These are phyloP conservation scores for Novumbra hubbsi DNA, from an alignment of 2,797 vertebrate species.

Conservation along the genomic window DNA sequence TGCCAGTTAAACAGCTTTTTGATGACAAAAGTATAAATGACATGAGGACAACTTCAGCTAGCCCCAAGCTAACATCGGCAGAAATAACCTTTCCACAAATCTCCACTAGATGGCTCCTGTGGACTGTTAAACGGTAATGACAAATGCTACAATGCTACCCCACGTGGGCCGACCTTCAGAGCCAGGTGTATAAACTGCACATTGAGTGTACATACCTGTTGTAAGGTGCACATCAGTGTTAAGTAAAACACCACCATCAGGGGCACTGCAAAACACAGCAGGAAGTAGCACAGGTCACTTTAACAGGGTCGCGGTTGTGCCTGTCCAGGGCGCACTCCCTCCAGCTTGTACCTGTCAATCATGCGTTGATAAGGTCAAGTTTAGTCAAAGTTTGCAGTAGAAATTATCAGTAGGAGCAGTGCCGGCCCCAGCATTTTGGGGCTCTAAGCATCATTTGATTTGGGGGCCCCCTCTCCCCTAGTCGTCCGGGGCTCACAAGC, in stretches of 20 bases:
- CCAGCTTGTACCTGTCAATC: slow-evolving; percentile 64
- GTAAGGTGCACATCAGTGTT: slow-evolving; percentile 70
- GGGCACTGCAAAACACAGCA: slow-evolving; percentile 73
- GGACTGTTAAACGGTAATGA: not conserved
- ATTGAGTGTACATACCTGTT: slow-evolving; percentile 57
- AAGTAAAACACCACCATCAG: slow-evolving; percentile 69
- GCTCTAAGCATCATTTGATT: too few relatives aligned
- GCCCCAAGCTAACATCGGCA: not conserved
- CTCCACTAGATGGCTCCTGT: slow-evolving; percentile 55
- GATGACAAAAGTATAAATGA: not conserved
- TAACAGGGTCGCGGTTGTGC: slow-evolving; percentile 66
- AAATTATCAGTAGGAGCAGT: not conserved
- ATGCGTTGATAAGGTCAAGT: not conserved
- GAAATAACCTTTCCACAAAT: not conserved
- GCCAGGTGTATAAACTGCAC: not conserved
- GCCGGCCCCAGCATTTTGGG: too few relatives aligned
- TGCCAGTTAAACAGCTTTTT: not conserved
- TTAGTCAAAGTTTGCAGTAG: not conserved
- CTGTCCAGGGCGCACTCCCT: slow-evolving; percentile 77
- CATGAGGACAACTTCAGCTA: not conserved
- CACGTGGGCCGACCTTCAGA: not conserved
- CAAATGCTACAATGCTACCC: not conserved
- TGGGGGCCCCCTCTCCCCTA: too few relatives aligned
- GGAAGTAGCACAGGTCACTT: slow-evolving; percentile 71
- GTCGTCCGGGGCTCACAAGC: too few relatives aligned